phyloP scores from a whole-genome alignment of 2,888 invertebrate genomes.

The Synanthedon andrenaeformis region DNA sequence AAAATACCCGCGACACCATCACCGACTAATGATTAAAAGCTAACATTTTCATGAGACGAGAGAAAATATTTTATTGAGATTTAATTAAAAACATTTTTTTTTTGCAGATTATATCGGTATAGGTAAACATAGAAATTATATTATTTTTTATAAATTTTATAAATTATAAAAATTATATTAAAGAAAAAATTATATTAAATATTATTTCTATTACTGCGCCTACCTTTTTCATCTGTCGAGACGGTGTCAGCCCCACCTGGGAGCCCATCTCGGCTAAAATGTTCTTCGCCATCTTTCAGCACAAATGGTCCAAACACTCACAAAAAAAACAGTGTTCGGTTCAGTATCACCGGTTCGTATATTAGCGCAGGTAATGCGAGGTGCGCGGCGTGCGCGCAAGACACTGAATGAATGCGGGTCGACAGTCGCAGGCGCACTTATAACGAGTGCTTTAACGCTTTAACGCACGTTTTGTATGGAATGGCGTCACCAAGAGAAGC shows the following conservation, averaged over 20 bases:
- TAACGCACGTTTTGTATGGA: too few species aligned
- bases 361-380: slow-evolving; percentile 29
- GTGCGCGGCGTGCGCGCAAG: background rate
- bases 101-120: too few species aligned
- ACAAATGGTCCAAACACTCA: slow-evolving; percentile 23
- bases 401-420: background rate
- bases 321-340: slow-evolving; percentile 19
- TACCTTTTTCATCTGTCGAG: slow-evolving; percentile 52
- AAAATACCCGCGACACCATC: slow-evolving; percentile 27
- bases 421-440: too few species aligned
- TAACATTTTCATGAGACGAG: background rate
- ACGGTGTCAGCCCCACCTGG: slow-evolving; percentile 59
- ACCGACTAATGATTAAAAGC: slow-evolving; percentile 7
- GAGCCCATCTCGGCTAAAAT: slow-evolving; percentile 64
- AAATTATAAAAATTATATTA: too few species aligned
- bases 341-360: slow-evolving; percentile 34
- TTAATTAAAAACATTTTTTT: too few species aligned
- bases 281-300: slow-evolving; percentile 57
- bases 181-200: too few species aligned
- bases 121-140: too few species aligned
- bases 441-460: too few species aligned
- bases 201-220: slow-evolving; percentile 7
- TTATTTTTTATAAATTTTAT: too few species aligned
- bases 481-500: too few species aligned
- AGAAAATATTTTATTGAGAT: background rate